phyloP scores from a whole-genome alignment of 2,797 vertebrate genomes.

The Pseudochirops cupreus region DNA sequence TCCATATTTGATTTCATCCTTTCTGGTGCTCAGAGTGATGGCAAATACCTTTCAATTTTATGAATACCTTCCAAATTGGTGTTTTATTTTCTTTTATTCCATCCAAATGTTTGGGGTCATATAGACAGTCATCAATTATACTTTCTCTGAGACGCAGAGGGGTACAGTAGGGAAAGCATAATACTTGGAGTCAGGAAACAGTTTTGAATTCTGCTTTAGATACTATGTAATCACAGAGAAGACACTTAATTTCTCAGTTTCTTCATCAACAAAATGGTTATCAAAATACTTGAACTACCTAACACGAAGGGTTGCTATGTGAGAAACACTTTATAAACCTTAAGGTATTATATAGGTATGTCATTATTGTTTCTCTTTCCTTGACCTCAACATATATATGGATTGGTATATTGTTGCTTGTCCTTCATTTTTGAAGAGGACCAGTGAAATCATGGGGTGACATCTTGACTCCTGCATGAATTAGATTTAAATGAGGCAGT shows the following conservation, averaged over 20 bases:
- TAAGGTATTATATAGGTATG: background rate
- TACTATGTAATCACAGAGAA: background rate
- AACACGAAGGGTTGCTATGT: background rate
- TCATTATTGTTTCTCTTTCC: background rate
- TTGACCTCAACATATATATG: background rate
- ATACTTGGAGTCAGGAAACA: background rate
- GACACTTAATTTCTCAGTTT: background rate
- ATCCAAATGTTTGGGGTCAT: constrained; percentile 9
- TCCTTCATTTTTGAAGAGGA: background rate
- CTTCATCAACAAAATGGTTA: background rate
- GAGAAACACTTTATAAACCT: background rate
- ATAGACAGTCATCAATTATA: constrained; percentile 6
- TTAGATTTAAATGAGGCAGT: background rate
- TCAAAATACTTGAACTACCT: background rate
- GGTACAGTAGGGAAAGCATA: background rate
- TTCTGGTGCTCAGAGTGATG: background rate
- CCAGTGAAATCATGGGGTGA: background rate
- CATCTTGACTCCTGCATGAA: background rate
- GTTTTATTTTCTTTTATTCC: constrained; percentile 3
- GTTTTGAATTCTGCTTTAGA: background rate
- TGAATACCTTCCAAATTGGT: background rate
- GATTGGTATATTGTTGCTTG: background rate
- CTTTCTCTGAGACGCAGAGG: background rate
- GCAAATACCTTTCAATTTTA: background rate
- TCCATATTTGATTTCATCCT: constrained; percentile 20